These are phyloP conservation scores for Crotalus tigris DNA, from an alignment of 2,113 vertebrate species.

Conservation along the genomic window DNA sequence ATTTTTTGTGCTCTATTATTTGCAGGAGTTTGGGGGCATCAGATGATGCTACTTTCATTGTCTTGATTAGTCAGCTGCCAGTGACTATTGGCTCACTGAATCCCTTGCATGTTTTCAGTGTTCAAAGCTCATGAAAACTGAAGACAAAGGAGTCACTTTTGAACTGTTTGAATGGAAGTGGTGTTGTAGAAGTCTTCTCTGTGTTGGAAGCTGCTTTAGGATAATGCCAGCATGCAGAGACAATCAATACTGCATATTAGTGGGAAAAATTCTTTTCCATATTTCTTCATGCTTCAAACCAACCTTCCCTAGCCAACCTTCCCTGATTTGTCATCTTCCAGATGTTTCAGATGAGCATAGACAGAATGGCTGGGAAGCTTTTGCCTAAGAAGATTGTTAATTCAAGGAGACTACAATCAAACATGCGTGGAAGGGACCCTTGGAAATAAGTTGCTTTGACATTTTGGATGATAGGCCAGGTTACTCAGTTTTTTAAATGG, in stretches of 20 bases:
- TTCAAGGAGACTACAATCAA: not conserved
- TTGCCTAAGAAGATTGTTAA: not conserved
- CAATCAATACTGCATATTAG: not conserved
- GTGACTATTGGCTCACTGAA: not conserved
- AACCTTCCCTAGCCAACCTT: not conserved
- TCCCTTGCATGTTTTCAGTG: not conserved
- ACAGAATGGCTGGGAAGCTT: not conserved
- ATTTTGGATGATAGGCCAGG: not conserved
- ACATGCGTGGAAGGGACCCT: not conserved
- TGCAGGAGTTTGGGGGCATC: not conserved
- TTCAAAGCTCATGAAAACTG: not conserved
- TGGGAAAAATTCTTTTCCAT: not conserved
- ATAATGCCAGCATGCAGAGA: not conserved
- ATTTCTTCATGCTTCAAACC: not conserved
- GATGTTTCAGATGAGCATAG: not conserved
- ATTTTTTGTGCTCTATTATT: not conserved
- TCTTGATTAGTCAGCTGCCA: not conserved
- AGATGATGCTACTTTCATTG: not conserved
- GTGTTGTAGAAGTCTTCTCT: not conserved
- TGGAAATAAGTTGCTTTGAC: not conserved
- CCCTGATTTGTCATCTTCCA: not conserved
- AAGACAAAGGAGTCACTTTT: not conserved
- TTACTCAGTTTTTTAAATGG: not conserved
- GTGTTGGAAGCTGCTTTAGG: not conserved
- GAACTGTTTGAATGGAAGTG: not conserved